A percentile compares a stretch with the other conserved stretches of the same genome.
These are phyloP conservation scores for Rhynchonycteris naso DNA, from an alignment of 2,797 vertebrate species.

Conservation along the genomic window DNA sequence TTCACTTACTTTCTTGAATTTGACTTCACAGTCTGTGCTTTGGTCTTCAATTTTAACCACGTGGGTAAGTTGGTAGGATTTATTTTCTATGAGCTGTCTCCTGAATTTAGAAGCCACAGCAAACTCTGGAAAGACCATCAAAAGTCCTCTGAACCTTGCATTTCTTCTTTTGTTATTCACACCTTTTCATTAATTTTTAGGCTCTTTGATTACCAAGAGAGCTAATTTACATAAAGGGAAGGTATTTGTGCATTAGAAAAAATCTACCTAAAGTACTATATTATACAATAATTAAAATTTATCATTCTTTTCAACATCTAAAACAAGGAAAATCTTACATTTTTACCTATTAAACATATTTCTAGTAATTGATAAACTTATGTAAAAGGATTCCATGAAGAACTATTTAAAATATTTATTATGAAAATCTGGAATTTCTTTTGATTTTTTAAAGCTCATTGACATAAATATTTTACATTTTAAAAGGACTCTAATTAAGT, in stretches of 20 bases:
- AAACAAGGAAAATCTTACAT: background rate
- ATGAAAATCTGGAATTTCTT: background rate
- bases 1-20: background rate
- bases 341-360: background rate
- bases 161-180: background rate
- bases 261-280: background rate
- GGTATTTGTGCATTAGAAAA: background rate
- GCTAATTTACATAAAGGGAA: background rate
- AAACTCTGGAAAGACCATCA: background rate
- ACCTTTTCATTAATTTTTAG: background rate
- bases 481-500: background rate
- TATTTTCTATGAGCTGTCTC: background rate
- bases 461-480: background rate
- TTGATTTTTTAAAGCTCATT: background rate
- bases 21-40: background rate
- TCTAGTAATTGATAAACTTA: background rate
- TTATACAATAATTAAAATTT: background rate
- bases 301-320: background rate
- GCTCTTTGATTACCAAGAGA: background rate
- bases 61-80: fast-evolving
- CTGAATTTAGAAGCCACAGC: background rate
- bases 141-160: background rate
- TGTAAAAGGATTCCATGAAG: background rate
- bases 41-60: background rate
- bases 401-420: background rate